These are phyloP conservation scores for Notothenia rossii DNA, from an alignment of 2,113 vertebrate genomes.

Conservation along the genomic window DNA sequence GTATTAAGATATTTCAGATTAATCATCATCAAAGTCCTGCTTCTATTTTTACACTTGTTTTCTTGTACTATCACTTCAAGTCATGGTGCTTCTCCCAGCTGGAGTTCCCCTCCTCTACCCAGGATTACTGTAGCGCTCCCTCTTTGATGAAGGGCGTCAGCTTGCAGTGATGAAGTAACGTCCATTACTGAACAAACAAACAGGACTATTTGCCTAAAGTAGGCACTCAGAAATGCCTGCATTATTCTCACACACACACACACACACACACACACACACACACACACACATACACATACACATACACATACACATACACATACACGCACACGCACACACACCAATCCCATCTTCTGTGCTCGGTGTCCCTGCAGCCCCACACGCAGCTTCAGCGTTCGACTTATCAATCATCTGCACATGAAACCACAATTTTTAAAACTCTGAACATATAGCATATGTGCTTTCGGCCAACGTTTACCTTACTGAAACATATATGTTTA, in stretches of 20 bases:
- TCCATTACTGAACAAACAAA: constrained; percentile 75
- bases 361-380: constrained; percentile 34
- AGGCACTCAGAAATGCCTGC: neutral
- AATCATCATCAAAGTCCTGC: too few species aligned
- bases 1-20: constrained; percentile 16
- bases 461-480: constrained; percentile 78
- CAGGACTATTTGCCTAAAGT: constrained; percentile 52
- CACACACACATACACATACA: constrained; percentile 13
- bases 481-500: constrained; percentile 85
- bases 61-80: constrained; percentile 38
- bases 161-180: constrained; percentile 68
- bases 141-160: constrained; percentile 77
- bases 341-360: constrained; percentile 33
- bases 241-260: neutral
- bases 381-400: constrained; percentile 44
- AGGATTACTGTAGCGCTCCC: constrained; percentile 45
- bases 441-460: constrained; percentile 67
- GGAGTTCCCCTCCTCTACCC: constrained; percentile 72
- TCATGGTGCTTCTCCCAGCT: constrained; percentile 46
- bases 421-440: constrained; percentile 71
- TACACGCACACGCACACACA: neutral
- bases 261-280: constrained; percentile 9
- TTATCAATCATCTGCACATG: constrained; percentile 70
- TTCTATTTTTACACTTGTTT: constrained; percentile 9
- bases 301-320: constrained; percentile 5